phyloP scores from a whole-genome alignment of 2,888 invertebrate species.

The Epinotia demarniana region DNA sequence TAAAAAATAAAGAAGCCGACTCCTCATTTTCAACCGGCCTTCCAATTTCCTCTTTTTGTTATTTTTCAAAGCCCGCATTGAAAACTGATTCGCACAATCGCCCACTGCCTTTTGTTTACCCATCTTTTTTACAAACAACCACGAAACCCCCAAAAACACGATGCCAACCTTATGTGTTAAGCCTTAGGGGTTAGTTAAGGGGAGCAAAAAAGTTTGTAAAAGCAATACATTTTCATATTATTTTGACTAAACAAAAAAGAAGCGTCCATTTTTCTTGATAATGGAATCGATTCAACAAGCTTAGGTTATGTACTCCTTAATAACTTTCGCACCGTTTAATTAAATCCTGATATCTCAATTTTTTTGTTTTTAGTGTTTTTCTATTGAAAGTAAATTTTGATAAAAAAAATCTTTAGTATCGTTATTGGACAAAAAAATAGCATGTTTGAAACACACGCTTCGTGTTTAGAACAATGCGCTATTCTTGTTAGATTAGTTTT shows the following conservation, averaged over 20 bases:
- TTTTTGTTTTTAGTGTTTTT: constrained; percentile 7
- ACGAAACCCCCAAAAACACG: background rate
- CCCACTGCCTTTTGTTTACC: constrained; percentile 44
- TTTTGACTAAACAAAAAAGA: constrained; percentile 43
- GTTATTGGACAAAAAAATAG: background rate
- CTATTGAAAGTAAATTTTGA: background rate
- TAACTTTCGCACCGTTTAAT: constrained; percentile 33
- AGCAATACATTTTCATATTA: constrained; percentile 42
- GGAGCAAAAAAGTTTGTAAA: background rate
- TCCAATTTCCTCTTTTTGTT: constrained; percentile 41
- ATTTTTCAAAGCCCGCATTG: constrained; percentile 42
- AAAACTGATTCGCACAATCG: constrained; percentile 45
- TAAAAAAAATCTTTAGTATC: background rate
- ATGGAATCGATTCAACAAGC: constrained; percentile 38
- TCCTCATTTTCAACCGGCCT: background rate
- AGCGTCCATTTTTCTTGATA: constrained; percentile 39
- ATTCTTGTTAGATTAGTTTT: no score
- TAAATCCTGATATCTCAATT: constrained; percentile 1
- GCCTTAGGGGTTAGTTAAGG: background rate
- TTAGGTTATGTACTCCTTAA: constrained; percentile 28
- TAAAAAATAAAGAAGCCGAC: background rate
- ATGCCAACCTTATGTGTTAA: background rate
- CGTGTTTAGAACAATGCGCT: background rate
- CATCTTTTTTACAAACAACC: constrained; percentile 16
- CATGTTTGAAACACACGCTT: background rate